Percentiles rank a stretch among this genome's conserved stretches.
These are phyloP conservation scores for Catostylus mosaicus DNA, from an alignment of 30 jellyfish, hydroid and myxozoan species.

Conservation along the genomic window DNA sequence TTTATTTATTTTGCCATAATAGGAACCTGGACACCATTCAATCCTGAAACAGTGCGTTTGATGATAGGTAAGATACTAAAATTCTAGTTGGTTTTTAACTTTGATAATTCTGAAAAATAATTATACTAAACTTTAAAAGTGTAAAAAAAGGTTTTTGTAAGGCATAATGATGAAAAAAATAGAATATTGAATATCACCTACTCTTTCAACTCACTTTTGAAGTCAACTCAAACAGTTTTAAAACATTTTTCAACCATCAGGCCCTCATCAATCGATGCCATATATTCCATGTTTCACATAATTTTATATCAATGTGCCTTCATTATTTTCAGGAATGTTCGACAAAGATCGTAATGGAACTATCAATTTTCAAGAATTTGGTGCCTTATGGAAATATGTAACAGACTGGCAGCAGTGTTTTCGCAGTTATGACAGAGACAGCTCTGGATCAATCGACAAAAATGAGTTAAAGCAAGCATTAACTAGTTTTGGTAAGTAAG, in stretches of 20 bases:
- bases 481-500: conserved; percentile 82
- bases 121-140: too few species aligned
- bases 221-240: too few species aligned
- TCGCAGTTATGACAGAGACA: conserved; percentile 91
- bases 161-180: too few species aligned
- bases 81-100: too few species aligned
- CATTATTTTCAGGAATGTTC: conserved; percentile 74
- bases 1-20: background rate
- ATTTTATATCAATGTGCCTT: too few species aligned
- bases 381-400: conserved; percentile 95
- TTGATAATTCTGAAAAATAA: too few species aligned
- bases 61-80: conserved; percentile 66
- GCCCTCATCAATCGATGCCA: too few species aligned
- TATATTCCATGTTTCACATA: too few species aligned
- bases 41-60: conserved; percentile 87
- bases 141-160: too few species aligned
- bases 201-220: too few species aligned
- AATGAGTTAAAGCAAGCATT: conserved; percentile 86
- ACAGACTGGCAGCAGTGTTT: conserved; percentile 98
- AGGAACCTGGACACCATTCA: conserved; percentile 93
- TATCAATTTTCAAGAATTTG: conserved; percentile 87
- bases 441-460: conserved; percentile 89
- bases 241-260: too few species aligned
- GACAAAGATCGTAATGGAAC: conserved; percentile 90
- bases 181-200: too few species aligned